phyloP scores from a whole-genome alignment of 2,797 vertebrate genomes.

The Falco naumanni region DNA sequence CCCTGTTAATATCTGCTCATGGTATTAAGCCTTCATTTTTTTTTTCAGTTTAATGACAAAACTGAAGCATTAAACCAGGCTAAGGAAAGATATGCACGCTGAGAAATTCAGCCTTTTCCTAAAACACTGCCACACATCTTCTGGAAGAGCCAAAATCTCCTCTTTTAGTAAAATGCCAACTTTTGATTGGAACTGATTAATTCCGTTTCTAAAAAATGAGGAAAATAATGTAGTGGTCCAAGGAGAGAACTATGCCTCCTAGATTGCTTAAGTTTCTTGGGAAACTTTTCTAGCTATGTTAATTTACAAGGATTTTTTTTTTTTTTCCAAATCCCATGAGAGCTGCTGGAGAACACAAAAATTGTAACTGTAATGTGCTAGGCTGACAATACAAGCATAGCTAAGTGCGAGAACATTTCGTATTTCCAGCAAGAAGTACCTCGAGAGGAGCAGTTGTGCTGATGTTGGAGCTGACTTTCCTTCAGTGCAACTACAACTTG shows the following conservation, averaged over 20 bases:
- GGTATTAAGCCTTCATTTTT: not conserved
- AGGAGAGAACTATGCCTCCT: not conserved
- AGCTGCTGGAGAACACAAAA: not conserved
- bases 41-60: not conserved
- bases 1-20: not conserved
- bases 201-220: not conserved
- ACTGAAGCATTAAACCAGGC: not conserved
- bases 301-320: not conserved
- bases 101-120: not conserved
- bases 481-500: not conserved
- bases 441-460: not conserved
- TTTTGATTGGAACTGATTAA: not conserved
- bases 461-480: not conserved
- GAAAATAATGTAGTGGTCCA: not conserved
- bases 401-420: not conserved
- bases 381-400: not conserved
- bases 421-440: not conserved
- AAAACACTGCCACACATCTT: not conserved
- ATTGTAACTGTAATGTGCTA: not conserved
- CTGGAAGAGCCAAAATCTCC: not conserved
- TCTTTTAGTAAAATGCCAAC: not conserved
- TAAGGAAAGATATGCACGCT: not conserved
- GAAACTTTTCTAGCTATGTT: not conserved
- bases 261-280: not conserved
- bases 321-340: not conserved